Conservation (phyloP, 2,797 vertebrate genomes). For the Girardinus metallicus region DNA sequence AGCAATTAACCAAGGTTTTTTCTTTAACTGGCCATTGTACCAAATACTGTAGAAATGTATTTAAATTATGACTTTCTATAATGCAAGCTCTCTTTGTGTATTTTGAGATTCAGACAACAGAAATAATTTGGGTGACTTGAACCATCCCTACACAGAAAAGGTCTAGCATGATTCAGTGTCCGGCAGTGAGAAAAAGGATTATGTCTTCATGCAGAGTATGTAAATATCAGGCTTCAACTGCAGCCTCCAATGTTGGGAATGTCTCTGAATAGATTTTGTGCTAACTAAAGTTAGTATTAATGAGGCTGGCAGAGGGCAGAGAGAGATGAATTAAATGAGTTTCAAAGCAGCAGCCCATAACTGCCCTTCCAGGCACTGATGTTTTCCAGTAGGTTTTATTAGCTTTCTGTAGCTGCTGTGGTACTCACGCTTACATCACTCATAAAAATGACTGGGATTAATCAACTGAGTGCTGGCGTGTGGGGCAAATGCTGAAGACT, state of each 20-base stretch:
- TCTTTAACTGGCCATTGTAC: too few species aligned
- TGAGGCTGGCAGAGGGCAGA: slow-evolving; percentile 37
- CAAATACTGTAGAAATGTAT: not conserved
- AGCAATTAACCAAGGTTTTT: not conserved
- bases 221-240: not conserved
- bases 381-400: slow-evolving; percentile 65
- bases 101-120: not conserved
- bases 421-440: slow-evolving; percentile 65
- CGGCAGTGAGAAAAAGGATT: not conserved
- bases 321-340: slow-evolving; percentile 37
- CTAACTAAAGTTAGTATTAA: slow-evolving; percentile 62
- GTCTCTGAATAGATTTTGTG: slow-evolving; percentile 41
- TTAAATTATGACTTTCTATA: not conserved
- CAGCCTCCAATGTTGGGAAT: slow-evolving; percentile 15
- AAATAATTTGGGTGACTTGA: not conserved
- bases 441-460: slow-evolving; percentile 77
- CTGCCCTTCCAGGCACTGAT: slow-evolving; percentile 43
- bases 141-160: not conserved
- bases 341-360: slow-evolving; percentile 47
- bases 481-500: slow-evolving; percentile 46
- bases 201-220: not conserved
- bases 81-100: not conserved
- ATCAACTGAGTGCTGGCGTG: slow-evolving; percentile 74
- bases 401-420: slow-evolving; percentile 52
- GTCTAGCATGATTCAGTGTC: not conserved